phyloP scores from a whole-genome alignment of 1,140 invertebrate species.

The Nylanderia fulva region DNA sequence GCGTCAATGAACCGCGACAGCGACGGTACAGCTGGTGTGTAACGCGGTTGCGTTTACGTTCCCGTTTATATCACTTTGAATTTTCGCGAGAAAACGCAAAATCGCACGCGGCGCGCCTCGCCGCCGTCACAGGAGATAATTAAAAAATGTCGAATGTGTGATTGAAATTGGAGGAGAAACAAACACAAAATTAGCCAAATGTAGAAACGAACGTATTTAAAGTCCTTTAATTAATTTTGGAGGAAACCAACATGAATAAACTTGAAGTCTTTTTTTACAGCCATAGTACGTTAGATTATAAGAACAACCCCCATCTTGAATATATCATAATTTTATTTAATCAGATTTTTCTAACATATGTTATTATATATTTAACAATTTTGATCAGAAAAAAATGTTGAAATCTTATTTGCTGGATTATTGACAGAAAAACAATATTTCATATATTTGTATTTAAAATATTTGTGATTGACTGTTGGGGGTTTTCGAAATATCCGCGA shows the following conservation, averaged over 20 bases:
- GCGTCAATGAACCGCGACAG: conserved; percentile 38
- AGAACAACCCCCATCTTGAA: background rate
- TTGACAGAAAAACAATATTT: background rate
- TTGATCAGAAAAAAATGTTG: no score
- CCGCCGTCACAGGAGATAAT: conserved; percentile 16
- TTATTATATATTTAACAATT: no score
- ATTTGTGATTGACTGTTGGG: background rate
- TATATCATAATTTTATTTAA: background rate
- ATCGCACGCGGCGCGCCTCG: background rate
- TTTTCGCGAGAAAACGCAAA: conserved; percentile 38
- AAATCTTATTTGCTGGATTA: no score
- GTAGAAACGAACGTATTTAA: background rate
- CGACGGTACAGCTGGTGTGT: conserved; percentile 14
- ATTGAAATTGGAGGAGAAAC: conserved; percentile 36
- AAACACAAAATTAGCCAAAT: background rate
- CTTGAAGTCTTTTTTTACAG: background rate
- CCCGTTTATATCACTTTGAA: conserved; percentile 33
- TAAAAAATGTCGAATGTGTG: conserved; percentile 25
- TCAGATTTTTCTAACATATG: background rate
- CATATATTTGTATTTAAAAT: background rate
- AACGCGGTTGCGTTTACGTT: conserved; percentile 23
- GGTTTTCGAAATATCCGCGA: background rate
- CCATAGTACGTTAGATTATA: background rate
- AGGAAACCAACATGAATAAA: background rate
- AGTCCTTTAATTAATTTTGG: background rate